Base-by-base conservation (phyloP, 2,888 invertebrate species). In the Lasioglossum malachurum region DNA sequence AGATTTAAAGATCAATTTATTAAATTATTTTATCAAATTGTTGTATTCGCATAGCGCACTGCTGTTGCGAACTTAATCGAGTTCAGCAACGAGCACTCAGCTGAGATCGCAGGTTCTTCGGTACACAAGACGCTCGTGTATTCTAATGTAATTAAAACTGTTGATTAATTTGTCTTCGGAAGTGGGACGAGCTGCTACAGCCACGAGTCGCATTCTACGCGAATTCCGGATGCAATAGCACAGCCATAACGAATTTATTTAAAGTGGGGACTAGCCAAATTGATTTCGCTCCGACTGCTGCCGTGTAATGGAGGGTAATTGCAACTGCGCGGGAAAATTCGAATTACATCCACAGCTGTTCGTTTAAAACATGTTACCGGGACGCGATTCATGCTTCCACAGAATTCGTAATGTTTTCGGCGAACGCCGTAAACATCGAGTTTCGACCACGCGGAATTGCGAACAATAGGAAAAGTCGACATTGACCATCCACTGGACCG, bases 161-260 rank as follows among this genome's bases (percentile, higher is more conserved):
- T 75, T 74, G 84, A 74, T 80, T 80, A 75, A 80, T 80, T 72
- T 75, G 31, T 75, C 60, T 77, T 49, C 35, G 35, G 27, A 75
- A 83, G 81, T 75, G 19, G 57, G 57, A 38, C 38, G 44, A 60
- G 27, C 64, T n/a, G 38, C 10, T 31, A 27, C 23, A 38, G 10
- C 35, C 27, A 1, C 4, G 7, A 73, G 27, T 23, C 16, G 64
- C n/a, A 49, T 53, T 73, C 46, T 14, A 31, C 8, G n/a, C 8
- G 69, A 69, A 69, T 69, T 38, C 69, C 38, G 23, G 23, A 4
- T n/a, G 41, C 23, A 46, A 74, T 14, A 27, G 60, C 60, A n/a
- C 60, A n/a, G 60, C 73, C 44, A 60, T 53, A 69, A 64, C 16
- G 46, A 67, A 23, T 27, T 64, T 49, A 49, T n/a, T 64, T 12